A percentile compares a stretch with the other conserved stretches of the same genome.
Evolutionary conservation across 2,113 vertebrate species (phyloP).

Genomic region (Oenanthe oenanthe): DNA sequence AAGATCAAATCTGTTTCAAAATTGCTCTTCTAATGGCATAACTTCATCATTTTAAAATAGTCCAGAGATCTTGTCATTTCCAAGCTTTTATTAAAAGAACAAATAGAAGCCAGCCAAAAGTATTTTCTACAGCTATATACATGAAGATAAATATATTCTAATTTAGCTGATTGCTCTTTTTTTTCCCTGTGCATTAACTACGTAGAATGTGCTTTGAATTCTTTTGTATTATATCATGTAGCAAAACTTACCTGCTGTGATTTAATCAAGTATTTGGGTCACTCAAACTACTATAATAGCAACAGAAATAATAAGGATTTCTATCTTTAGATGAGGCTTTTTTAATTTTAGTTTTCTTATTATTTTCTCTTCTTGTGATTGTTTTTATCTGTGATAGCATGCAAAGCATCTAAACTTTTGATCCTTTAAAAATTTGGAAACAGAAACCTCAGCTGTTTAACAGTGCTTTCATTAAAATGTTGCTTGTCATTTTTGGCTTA

Average conservation of each 20-base stretch:
- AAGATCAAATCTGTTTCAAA: slow-evolving; percentile 44
- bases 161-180: slow-evolving; percentile 56
- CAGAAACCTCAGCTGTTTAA: slow-evolving; percentile 22
- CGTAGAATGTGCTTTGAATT: slow-evolving; percentile 48
- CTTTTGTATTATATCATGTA: slow-evolving; percentile 48
- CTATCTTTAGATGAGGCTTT: slow-evolving; percentile 39
- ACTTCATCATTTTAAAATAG: slow-evolving; percentile 54
- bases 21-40: slow-evolving; percentile 54
- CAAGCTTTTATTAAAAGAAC: slow-evolving; percentile 46
- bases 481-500: slow-evolving; percentile 18
- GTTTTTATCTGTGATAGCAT: neutral
- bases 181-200: slow-evolving; percentile 53
- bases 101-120: slow-evolving; percentile 67
- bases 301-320: slow-evolving; percentile 48
- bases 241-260: slow-evolving; percentile 64
- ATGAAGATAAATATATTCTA: slow-evolving; percentile 55
- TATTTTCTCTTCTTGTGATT: neutral
- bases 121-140: slow-evolving; percentile 52
- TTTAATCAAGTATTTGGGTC: slow-evolving; percentile 63
- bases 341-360: neutral
- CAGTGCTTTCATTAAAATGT: neutral
- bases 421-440: slow-evolving; percentile 26
- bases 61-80: slow-evolving; percentile 58
- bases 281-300: slow-evolving; percentile 18
- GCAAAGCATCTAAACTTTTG: slow-evolving; percentile 2